These are phyloP conservation scores for Euwallacea similis DNA, from an alignment of 1,140 invertebrate species.

Conservation along the genomic window DNA sequence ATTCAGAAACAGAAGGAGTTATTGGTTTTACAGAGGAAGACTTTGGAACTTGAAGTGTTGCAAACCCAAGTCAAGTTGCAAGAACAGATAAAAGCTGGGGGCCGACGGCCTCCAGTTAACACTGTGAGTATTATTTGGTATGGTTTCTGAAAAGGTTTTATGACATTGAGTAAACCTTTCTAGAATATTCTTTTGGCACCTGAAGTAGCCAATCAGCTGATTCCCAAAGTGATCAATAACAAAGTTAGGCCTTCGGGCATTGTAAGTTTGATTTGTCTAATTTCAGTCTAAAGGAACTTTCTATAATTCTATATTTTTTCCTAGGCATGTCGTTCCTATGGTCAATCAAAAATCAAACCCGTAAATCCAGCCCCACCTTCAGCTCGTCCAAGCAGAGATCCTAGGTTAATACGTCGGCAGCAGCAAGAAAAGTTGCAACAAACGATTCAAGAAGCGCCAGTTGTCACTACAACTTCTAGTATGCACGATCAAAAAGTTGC, in stretches of 20 bases:
- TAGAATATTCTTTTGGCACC: constrained; percentile 51
- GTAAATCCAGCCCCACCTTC: constrained; percentile 63
- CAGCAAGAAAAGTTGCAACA: constrained; percentile 50
- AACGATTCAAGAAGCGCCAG: not conserved
- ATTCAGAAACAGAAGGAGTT: constrained; percentile 81
- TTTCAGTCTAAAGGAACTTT: not conserved
- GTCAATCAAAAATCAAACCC: constrained; percentile 61
- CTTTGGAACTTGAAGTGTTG: constrained; percentile 83
- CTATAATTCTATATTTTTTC: not conserved
- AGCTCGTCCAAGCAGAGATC: constrained; percentile 60
- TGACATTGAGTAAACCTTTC: constrained; percentile 28
- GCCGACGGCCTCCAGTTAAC: constrained; percentile 19
- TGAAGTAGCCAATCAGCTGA: constrained; percentile 51
- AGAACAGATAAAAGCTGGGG: constrained; percentile 58
- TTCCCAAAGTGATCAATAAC: constrained; percentile 36
- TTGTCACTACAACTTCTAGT: constrained; percentile 7
- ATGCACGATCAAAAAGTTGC: constrained; percentile 9
- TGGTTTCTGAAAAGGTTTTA: not conserved
- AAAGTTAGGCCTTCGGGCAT: constrained; percentile 28
- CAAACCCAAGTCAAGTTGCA: constrained; percentile 77
- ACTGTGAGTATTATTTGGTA: constrained; percentile 16
- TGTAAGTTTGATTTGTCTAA: constrained; percentile 30
- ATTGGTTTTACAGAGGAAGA: constrained; percentile 79
- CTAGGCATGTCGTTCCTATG: not conserved
- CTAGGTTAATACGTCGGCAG: constrained; percentile 60